phyloP scores from a whole-genome alignment of 2,113 vertebrate genomes.

The Cygnus buccinator region DNA sequence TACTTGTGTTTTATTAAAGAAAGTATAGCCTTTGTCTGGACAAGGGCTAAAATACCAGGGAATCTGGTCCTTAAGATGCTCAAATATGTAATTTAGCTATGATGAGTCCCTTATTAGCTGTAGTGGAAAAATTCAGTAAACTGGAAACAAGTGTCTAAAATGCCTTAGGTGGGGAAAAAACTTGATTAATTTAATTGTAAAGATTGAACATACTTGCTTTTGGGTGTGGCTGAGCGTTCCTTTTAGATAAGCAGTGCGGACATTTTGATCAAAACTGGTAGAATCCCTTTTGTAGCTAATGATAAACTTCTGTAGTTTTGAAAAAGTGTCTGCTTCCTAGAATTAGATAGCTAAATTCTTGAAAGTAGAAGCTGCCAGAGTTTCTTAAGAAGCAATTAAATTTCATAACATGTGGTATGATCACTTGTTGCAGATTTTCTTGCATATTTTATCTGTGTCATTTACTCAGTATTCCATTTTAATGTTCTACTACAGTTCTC shows the following conservation, averaged over 20 bases:
- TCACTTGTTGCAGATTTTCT: neutral
- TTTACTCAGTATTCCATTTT: neutral
- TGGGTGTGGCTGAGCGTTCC: neutral
- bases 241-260: neutral
- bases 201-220: constrained; percentile 35
- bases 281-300: neutral
- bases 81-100: neutral
- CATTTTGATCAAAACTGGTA: neutral
- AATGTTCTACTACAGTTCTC: neutral
- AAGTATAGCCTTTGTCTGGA: neutral
- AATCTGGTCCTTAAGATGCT: neutral
- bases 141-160: neutral
- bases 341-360: neutral
- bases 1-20: neutral
- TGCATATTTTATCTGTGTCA: neutral
- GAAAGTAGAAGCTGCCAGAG: constrained; percentile 39
- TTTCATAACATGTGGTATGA: constrained; percentile 28
- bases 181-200: neutral
- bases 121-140: neutral
- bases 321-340: neutral
- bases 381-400: constrained; percentile 31
- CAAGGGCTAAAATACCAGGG: neutral
- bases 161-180: neutral
- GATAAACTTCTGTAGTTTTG: neutral
- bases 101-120: neutral